Conservation (phyloP, 2,113 vertebrate genomes). For the Acinonyx jubatus region DNA sequence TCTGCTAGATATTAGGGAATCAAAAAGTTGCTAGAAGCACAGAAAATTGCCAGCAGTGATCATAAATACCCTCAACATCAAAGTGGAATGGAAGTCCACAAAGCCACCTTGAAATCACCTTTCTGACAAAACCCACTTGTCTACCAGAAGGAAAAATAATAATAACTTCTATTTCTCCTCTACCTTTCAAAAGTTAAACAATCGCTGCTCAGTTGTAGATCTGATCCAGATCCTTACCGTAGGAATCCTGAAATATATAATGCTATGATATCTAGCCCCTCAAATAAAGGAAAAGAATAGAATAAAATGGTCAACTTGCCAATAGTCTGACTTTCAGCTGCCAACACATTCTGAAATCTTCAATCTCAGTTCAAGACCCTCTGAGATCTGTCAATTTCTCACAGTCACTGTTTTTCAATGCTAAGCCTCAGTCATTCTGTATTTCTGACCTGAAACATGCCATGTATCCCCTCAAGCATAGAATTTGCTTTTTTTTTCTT, state of each 20-base stretch:
- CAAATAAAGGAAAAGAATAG: not conserved
- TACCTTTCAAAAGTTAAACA: not conserved
- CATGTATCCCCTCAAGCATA: not conserved
- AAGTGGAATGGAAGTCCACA: not conserved
- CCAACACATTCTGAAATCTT: not conserved
- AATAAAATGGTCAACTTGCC: not conserved
- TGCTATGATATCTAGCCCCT: not conserved
- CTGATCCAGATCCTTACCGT: not conserved
- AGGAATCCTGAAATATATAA: not conserved
- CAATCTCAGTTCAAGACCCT: not conserved
- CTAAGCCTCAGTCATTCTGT: not conserved
- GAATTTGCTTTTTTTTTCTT: not conserved
- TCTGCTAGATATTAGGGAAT: not conserved
- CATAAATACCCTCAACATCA: not conserved
- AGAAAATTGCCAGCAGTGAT: not conserved
- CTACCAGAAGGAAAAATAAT: not conserved
- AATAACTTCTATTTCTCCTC: conserved; percentile 11
- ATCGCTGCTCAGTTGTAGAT: not conserved
- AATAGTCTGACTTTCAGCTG: not conserved
- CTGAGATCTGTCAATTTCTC: not conserved
- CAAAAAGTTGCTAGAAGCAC: not conserved
- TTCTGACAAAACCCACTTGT: not conserved
- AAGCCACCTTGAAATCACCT: not conserved
- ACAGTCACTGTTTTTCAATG: not conserved
- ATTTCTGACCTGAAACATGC: not conserved